phyloP scores from a whole-genome alignment of 2,113 vertebrate genomes.

The Ariopsis seemanni region DNA sequence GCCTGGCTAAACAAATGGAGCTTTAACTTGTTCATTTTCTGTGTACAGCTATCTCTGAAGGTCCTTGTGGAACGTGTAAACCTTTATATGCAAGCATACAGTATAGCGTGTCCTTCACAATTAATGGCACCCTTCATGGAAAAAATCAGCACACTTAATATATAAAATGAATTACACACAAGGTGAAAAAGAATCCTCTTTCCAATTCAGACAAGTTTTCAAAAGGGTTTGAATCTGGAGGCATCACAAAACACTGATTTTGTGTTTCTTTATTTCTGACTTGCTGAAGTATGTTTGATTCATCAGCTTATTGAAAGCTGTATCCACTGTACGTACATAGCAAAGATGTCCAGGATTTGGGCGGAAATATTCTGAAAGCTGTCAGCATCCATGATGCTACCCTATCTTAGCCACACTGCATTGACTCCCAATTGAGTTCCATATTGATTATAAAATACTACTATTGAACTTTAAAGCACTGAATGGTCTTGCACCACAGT shows the following conservation, averaged over 20 bases:
- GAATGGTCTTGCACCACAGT: too few relatives aligned
- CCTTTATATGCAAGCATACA: neutral
- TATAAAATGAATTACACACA: neutral
- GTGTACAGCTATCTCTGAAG: neutral
- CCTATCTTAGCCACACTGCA: too few relatives aligned
- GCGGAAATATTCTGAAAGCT: too few relatives aligned
- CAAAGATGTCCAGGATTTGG: neutral
- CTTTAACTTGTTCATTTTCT: neutral
- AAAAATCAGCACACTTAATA: neutral
- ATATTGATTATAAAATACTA: too few relatives aligned
- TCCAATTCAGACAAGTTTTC: neutral
- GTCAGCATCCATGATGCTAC: too few relatives aligned
- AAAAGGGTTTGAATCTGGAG: too few relatives aligned
- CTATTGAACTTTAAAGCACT: too few relatives aligned
- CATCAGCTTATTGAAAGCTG: neutral
- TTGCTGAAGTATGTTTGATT: neutral
- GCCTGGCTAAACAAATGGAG: neutral
- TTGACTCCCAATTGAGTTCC: too few relatives aligned
- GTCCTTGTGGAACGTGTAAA: neutral
- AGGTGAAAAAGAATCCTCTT: neutral
- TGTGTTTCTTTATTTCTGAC: neutral
- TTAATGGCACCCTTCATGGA: neutral
- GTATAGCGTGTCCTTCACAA: neutral
- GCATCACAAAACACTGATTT: neutral
- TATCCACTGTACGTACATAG: neutral